Evolutionary conservation across 2,888 invertebrate species (phyloP).

Genomic region (Drosophila parthenogenetica): DNA sequence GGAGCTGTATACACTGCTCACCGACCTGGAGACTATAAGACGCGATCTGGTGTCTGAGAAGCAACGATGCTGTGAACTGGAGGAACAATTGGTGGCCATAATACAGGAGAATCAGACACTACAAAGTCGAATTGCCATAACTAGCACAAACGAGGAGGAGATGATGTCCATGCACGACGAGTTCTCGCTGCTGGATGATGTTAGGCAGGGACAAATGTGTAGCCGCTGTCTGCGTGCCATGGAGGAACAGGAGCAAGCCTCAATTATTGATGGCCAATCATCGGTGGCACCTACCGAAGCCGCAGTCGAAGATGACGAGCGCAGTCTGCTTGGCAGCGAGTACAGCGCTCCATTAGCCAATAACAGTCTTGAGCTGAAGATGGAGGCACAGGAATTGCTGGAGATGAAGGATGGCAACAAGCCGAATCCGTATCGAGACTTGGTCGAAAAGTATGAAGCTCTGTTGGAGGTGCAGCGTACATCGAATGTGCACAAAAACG

Average conservation of each 20-base stretch:
- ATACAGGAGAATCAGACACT: constrained; percentile 85
- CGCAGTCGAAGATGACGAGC: constrained; percentile 86
- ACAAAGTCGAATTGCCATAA: constrained; percentile 83
- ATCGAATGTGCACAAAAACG: constrained; percentile 86
- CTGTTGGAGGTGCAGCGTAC: constrained; percentile 91
- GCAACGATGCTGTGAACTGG: constrained; percentile 90
- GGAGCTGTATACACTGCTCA: constrained; percentile 87
- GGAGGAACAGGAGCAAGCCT: constrained; percentile 84
- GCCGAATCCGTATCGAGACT: constrained; percentile 90
- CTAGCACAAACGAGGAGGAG: constrained; percentile 89
- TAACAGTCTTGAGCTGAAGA: constrained; percentile 62
- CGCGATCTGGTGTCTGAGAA: constrained; percentile 90
- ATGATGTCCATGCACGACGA: constrained; percentile 91
- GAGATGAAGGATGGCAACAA: constrained; percentile 70
- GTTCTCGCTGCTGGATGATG: constrained; percentile 93
- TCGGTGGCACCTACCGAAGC: constrained; percentile 90
- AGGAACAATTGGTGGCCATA: constrained; percentile 90
- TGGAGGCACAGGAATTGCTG: constrained; percentile 66
- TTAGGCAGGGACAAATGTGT: constrained; percentile 94
- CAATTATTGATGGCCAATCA: constrained; percentile 85
- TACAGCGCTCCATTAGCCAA: constrained; percentile 67
- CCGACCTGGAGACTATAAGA: constrained; percentile 90
- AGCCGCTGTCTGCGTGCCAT: constrained; percentile 91
- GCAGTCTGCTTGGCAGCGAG: constrained; percentile 86
- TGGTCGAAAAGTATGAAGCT: constrained; percentile 94